Base-by-base conservation (phyloP, 2,113 vertebrate genomes). In the Lepisosteus oculatus region DNA sequence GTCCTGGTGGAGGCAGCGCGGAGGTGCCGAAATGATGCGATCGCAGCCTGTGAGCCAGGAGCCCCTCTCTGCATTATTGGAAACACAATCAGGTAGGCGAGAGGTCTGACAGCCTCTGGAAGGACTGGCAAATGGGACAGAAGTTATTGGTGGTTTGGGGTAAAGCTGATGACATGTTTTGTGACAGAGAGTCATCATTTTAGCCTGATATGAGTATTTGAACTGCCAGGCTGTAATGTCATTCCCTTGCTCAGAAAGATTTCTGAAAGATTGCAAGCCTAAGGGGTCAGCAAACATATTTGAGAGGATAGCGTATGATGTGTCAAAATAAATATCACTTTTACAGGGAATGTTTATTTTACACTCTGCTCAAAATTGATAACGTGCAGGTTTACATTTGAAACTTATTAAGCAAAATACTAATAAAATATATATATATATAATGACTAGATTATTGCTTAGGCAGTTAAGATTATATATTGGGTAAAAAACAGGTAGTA, bases 31-130 rank as follows among this genome's bases (percentile, higher is more conserved):
- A 95, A 98, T 79, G 92, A 96, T 87, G 97, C 97, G 75, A 95
- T 99, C 76, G 90, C 92, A 72, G 92, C 87, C 65, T 99, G 97
- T 89, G 91, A 85, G 87, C 95, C 93, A 3, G 92, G 92, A 86
- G 87, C 88, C 83, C 92, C 90, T 67, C 93, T 98, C 80, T 94
- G 93, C 86, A 88, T 95, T 83, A 98, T 99, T 89, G 97, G 97
- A 90, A 98, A 96, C 91, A 94, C 94, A 91, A 94, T 98, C 88
- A 98, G 95, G 96, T 93, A 89, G 91, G 91, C 85, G 89, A 85
- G 84, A 29, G 80, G 82, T 89, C 80, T 86, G 91, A 90, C 89
- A 91, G 91, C 84, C 89, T 88, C 92, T 86, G 87, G 88, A 88
- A 86, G 82, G 85, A 88, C 83, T 92, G 91, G 90, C 89, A 93